phyloP scores from a whole-genome alignment of 2,113 vertebrate genomes.

The Spilogale gracilis region DNA sequence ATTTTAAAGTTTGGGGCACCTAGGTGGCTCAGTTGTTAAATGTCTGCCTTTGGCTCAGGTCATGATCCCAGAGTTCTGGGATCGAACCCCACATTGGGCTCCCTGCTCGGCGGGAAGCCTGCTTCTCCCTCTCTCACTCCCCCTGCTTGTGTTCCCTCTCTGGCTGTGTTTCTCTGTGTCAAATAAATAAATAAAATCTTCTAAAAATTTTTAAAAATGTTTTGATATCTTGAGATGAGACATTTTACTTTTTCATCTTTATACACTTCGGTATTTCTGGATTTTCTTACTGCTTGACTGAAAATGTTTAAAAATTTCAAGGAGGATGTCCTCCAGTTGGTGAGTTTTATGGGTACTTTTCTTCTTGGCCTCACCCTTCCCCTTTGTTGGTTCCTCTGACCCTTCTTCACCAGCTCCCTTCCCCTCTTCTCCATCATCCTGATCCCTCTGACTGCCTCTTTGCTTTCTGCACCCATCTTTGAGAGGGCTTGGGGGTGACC shows the following conservation, averaged over 20 bases:
- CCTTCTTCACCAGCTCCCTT: not conserved
- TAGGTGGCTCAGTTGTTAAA: too few relatives aligned
- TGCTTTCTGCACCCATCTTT: not conserved
- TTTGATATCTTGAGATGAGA: not conserved
- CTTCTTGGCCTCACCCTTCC: not conserved
- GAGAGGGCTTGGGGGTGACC: not conserved
- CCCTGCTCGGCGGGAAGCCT: too few relatives aligned
- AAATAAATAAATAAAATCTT: too few relatives aligned
- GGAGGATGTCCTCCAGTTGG: not conserved
- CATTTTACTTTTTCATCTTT: not conserved
- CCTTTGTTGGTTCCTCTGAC: too few relatives aligned
- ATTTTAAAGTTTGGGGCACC: not conserved
- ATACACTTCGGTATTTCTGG: not conserved
- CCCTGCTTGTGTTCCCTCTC: too few relatives aligned
- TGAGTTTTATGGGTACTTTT: not conserved
- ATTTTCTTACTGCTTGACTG: not conserved
- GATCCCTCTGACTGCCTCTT: not conserved
- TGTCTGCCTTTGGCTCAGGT: too few relatives aligned
- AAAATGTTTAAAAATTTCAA: not conserved
- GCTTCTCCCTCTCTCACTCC: too few relatives aligned
- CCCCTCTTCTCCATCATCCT: not conserved
- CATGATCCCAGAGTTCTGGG: too few relatives aligned
- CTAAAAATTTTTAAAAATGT: too few relatives aligned
- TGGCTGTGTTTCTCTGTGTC: too few relatives aligned
- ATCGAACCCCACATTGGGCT: too few relatives aligned